Conservation (phyloP, 2,888 invertebrate genomes). For the Oxytorus armatus region DNA sequence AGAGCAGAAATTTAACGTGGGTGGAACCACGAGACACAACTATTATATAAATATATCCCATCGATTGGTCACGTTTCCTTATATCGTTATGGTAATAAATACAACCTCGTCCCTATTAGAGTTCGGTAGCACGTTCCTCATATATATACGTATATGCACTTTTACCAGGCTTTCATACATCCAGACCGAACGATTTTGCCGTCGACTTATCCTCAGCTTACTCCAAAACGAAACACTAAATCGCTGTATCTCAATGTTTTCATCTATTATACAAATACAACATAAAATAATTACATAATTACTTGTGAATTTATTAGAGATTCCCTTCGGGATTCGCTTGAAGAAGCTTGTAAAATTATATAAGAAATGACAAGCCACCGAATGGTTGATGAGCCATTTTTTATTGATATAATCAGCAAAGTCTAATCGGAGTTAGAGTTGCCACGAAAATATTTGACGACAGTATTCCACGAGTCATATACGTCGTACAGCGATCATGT, state of each 20-base stretch:
- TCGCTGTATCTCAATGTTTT: not conserved
- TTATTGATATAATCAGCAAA: too few species aligned
- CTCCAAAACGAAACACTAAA: not conserved
- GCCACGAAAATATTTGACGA: too few species aligned
- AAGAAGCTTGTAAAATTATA: too few species aligned
- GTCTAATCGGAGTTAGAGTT: too few species aligned
- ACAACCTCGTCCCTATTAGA: constrained; percentile 52
- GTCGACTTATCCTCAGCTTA: constrained; percentile 3
- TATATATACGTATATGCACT: constrained; percentile 15
- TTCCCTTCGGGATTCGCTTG: not conserved
- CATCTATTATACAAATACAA: not conserved
- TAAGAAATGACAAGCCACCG: too few species aligned
- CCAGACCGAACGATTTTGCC: not conserved
- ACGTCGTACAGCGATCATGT: too few species aligned
- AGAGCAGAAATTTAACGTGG: too few species aligned
- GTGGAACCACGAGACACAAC: not conserved
- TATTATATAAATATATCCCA: not conserved
- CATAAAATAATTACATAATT: not conserved
- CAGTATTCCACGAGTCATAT: too few species aligned
- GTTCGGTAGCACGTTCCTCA: constrained; percentile 14
- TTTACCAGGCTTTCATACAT: not conserved
- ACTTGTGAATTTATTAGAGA: too few species aligned
- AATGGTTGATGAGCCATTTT: too few species aligned
- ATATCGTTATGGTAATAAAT: constrained; percentile 59
- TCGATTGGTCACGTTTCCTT: constrained; percentile 42